Conservation (phyloP, 1,140 invertebrate species). For the Hyposmocoma kahamanoa region DNA sequence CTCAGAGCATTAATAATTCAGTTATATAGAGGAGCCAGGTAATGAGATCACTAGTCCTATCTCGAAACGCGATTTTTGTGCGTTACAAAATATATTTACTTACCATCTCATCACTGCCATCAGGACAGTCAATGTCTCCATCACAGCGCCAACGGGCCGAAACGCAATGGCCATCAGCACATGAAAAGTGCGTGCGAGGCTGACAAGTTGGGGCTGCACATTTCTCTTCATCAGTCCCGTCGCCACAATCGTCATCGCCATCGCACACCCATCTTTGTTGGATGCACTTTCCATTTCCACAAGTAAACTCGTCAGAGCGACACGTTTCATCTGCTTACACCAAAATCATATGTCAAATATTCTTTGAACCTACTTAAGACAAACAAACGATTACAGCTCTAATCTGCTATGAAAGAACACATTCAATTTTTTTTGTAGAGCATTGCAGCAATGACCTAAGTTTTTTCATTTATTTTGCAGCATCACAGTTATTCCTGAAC, state of each 20-base stretch:
- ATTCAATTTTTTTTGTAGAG: too few relatives aligned
- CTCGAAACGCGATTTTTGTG: not conserved
- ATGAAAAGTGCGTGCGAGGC: conserved; percentile 81
- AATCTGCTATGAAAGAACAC: too few relatives aligned
- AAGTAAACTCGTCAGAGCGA: conserved; percentile 91
- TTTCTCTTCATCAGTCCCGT: conserved; percentile 85
- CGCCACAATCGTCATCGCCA: conserved; percentile 89
- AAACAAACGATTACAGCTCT: too few relatives aligned
- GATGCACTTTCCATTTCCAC: conserved; percentile 91
- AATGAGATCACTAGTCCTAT: not conserved
- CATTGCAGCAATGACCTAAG: too few relatives aligned
- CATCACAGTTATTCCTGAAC: too few relatives aligned
- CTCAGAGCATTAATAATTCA: not conserved
- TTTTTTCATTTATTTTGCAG: too few relatives aligned
- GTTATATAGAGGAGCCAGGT: not conserved
- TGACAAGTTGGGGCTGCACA: conserved; percentile 82
- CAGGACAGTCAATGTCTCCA: conserved; percentile 87
- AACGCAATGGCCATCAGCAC: conserved; percentile 81
- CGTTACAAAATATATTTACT: conserved; percentile 27
- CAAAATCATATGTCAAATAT: not conserved
- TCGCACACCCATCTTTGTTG: conserved; percentile 92
- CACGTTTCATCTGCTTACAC: conserved; percentile 86
- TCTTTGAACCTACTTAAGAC: not conserved
- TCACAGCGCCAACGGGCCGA: conserved; percentile 87
- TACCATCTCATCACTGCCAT: conserved; percentile 86